phyloP scores from a whole-genome alignment of 2,888 invertebrate genomes.

The Lasius platythorax region DNA sequence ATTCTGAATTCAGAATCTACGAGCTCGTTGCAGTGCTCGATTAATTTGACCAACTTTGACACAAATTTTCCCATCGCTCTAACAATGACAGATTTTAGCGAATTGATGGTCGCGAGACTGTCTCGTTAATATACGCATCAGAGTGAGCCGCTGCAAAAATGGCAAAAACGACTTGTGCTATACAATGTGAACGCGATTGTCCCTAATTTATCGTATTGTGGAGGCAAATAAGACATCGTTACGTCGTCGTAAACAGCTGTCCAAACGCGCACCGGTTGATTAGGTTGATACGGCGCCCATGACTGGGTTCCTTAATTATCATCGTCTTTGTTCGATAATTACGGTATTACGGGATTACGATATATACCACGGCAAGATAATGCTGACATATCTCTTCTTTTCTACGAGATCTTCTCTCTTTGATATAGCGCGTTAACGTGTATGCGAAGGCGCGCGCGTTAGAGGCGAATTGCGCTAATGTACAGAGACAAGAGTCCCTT shows the following conservation, averaged over 20 bases:
- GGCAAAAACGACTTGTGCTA: constrained; percentile 3
- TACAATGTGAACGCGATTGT: constrained; percentile 40
- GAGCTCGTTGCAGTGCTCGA: neutral
- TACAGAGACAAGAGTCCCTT: constrained; percentile 66
- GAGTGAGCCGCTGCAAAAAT: constrained; percentile 24
- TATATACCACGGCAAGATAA: constrained; percentile 50
- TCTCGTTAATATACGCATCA: constrained; percentile 20
- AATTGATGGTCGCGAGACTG: neutral
- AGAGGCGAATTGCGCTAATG: constrained; percentile 72
- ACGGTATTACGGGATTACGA: constrained; percentile 45
- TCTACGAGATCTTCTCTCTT: constrained; percentile 19
- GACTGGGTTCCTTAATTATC: constrained; percentile 60
- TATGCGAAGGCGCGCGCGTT: constrained; percentile 59
- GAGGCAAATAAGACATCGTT: constrained; percentile 52
- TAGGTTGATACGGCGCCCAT: constrained; percentile 24
- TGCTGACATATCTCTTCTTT: constrained; percentile 42
- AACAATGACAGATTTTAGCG: neutral
- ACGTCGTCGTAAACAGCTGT: constrained; percentile 43
- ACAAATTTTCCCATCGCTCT: neutral
- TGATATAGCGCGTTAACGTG: constrained; percentile 56
- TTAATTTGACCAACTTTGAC: constrained; percentile 29
- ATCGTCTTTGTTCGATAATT: constrained; percentile 68
- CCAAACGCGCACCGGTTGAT: constrained; percentile 33
- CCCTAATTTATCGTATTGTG: constrained; percentile 52
- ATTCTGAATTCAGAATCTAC: constrained; percentile 18